These are phyloP conservation scores for Amblyjoppa proteus DNA, from an alignment of 2,888 invertebrate species.

Conservation along the genomic window DNA sequence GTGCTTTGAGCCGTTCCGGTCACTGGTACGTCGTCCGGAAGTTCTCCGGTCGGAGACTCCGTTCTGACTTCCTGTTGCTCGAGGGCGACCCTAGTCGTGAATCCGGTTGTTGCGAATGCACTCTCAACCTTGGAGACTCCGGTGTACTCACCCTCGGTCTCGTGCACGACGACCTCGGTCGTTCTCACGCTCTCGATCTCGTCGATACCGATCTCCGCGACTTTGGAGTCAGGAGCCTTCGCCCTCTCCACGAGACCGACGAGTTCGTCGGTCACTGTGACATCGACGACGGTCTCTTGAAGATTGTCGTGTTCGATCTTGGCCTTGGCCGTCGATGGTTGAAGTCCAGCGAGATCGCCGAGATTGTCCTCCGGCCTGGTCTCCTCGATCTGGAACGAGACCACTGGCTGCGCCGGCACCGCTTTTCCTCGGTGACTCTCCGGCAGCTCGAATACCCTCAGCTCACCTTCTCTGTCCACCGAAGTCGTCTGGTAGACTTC, in stretches of 20 bases:
- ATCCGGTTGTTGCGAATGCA: slow-evolving; percentile 85
- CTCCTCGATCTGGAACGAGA: slow-evolving; percentile 86
- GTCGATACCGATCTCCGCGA: slow-evolving; percentile 84
- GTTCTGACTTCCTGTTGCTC: slow-evolving; percentile 85
- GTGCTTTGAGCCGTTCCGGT: slow-evolving; percentile 82
- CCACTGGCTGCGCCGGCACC: slow-evolving; percentile 85
- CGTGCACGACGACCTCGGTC: slow-evolving; percentile 85
- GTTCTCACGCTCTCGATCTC: slow-evolving; percentile 85
- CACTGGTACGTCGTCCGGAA: slow-evolving; percentile 82
- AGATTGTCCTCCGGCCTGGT: slow-evolving; percentile 84
- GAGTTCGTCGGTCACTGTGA: slow-evolving; percentile 87
- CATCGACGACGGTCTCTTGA: slow-evolving; percentile 86
- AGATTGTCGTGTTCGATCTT: slow-evolving; percentile 83
- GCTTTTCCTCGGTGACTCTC: slow-evolving; percentile 86
- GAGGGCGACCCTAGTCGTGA: slow-evolving; percentile 85
- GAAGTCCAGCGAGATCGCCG: slow-evolving; percentile 84
- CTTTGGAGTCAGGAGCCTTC: slow-evolving; percentile 83
- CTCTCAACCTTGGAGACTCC: slow-evolving; percentile 81
- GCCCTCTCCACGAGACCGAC: slow-evolving; percentile 84
- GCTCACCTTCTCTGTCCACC: slow-evolving; percentile 88
- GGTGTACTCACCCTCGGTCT: slow-evolving; percentile 85
- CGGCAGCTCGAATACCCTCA: slow-evolving; percentile 86
- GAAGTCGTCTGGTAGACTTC: slow-evolving; percentile 88
- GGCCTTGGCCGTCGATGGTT: slow-evolving; percentile 84
- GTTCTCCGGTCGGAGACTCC: slow-evolving; percentile 83